Evolutionary conservation across 53 echinoderm and acorn worm species (phyloP).

Genomic region (Echinometra lucunter): DNA sequence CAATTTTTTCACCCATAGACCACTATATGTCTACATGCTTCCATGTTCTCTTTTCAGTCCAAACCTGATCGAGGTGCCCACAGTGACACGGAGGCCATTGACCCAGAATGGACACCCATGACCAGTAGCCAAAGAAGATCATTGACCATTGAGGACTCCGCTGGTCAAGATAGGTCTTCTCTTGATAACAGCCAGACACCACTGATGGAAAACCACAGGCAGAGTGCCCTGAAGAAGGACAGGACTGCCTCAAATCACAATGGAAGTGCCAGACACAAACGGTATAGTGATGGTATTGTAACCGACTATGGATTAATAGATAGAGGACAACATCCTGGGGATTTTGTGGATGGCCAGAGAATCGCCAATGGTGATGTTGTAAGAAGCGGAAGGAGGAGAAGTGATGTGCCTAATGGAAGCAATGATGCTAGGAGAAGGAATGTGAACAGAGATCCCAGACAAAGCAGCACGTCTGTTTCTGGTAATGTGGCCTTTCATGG

Average conservation of each 20-base stretch:
- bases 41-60: slow-evolving; percentile 68
- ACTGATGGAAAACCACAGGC: background rate
- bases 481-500: slow-evolving; percentile 42
- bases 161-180: slow-evolving; percentile 34
- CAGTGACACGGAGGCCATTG: slow-evolving; percentile 83
- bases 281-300: background rate
- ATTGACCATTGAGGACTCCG: slow-evolving; percentile 33
- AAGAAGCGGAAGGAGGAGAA: slow-evolving; percentile 26
- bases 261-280: slow-evolving; percentile 29
- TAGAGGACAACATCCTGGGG: background rate
- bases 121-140: slow-evolving; percentile 56
- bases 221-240: background rate
- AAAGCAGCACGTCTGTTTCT: background rate
- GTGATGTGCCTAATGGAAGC: background rate
- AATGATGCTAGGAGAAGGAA: slow-evolving; percentile 1
- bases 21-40: background rate
- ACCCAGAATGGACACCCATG: slow-evolving; percentile 61
- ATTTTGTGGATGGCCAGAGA: slow-evolving; percentile 32
- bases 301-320: slow-evolving; percentile 33
- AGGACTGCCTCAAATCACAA: background rate
- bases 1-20: no score
- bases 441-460: background rate
- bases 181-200: background rate
- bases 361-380: background rate
- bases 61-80: slow-evolving; percentile 75